phyloP scores from a whole-genome alignment of 2,888 invertebrate genomes.

The Syritta pipiens region DNA sequence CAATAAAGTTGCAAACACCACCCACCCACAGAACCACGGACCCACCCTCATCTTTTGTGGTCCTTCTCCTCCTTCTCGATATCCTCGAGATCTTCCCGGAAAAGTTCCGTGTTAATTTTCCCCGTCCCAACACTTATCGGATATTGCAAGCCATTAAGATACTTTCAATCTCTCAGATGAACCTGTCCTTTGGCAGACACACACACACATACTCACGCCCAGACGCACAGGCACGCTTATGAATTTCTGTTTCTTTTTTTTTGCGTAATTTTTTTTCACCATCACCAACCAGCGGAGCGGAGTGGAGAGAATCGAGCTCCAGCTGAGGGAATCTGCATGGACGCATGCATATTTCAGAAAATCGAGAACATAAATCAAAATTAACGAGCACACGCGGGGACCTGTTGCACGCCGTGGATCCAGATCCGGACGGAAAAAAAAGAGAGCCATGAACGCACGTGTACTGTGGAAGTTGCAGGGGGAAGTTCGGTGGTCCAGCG shows the following conservation, averaged over 20 bases:
- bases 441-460: constrained; percentile 24
- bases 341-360: constrained; percentile 64
- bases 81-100: constrained; percentile 28
- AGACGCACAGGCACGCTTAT: constrained; percentile 50
- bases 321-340: constrained; percentile 65
- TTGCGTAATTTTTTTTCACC: no score
- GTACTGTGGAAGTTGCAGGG: no score
- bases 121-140: constrained; percentile 59
- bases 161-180: constrained; percentile 30
- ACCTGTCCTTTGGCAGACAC: constrained; percentile 42
- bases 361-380: constrained; percentile 64
- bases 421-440: background rate
- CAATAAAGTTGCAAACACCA: constrained; percentile 42
- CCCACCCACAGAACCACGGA: constrained; percentile 22
- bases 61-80: constrained; percentile 28
- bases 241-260: no score
- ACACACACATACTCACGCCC: background rate
- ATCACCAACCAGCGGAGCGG: constrained; percentile 4
- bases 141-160: constrained; percentile 46
- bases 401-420: constrained; percentile 51
- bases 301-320: constrained; percentile 36
- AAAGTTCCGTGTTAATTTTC: constrained; percentile 39
- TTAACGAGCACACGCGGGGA: constrained; percentile 66
- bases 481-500: no score
- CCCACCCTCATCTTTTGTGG: constrained; percentile 42